Evolutionary conservation across 2,888 invertebrate genomes (phyloP).

Genomic region (Dynastes tityus): DNA sequence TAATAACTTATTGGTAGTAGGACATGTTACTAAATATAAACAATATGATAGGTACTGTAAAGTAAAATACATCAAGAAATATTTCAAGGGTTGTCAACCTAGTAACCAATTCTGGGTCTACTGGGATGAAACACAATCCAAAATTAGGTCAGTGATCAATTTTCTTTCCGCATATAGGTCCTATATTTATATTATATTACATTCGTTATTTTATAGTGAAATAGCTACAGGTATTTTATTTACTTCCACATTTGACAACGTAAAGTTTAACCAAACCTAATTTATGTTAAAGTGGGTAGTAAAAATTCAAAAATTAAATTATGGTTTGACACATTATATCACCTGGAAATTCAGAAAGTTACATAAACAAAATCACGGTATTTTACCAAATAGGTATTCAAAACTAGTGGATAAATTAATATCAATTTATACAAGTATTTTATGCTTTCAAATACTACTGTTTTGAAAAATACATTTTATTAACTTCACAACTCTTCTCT

Average conservation of each 20-base stretch:
- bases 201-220: neutral
- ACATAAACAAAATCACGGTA: constrained; percentile 1
- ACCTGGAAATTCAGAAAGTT: neutral
- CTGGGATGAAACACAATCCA: constrained; percentile 28
- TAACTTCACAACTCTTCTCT: too few species aligned
- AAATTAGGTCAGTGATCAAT: constrained; percentile 50
- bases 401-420: neutral
- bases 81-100: constrained; percentile 54
- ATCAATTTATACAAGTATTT: neutral
- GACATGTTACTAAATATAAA: too few species aligned
- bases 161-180: constrained; percentile 8
- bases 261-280: neutral
- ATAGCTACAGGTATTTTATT: neutral
- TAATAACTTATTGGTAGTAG: too few species aligned
- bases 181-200: constrained; percentile 7
- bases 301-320: neutral
- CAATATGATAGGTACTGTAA: neutral
- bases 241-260: too few species aligned
- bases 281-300: too few species aligned
- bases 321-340: neutral
- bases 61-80: neutral
- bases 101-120: constrained; percentile 48
- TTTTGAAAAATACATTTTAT: too few species aligned
- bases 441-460: neutral
- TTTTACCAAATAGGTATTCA: neutral